Evolutionary conservation across 2,113 vertebrate species (phyloP).

Genomic region (Aramus guarauna): DNA sequence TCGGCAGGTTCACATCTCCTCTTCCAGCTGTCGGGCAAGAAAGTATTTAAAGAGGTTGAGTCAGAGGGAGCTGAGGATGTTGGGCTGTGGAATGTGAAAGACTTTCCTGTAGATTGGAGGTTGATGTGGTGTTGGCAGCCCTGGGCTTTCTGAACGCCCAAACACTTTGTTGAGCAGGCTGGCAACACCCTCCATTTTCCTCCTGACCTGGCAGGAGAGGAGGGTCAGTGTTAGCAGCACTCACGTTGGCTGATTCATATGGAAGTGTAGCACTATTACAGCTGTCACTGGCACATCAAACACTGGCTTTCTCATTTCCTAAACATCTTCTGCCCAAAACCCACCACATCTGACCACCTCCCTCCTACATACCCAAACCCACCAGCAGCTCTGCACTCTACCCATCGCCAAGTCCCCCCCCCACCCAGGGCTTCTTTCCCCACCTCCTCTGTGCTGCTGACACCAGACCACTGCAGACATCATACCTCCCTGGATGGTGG

Average conservation of each 20-base stretch:
- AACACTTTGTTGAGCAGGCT: not conserved
- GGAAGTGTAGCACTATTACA: not conserved
- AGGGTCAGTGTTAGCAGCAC: not conserved
- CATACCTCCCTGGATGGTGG: rapidly evolving
- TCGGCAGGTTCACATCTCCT: conserved; percentile 29
- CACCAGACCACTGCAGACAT: not conserved
- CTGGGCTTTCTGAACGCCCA: not conserved
- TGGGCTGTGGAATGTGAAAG: not conserved
- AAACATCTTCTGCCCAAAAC: not conserved
- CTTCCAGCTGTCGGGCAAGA: not conserved
- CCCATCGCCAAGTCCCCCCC: not conserved
- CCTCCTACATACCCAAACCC: not conserved
- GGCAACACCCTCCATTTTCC: not conserved
- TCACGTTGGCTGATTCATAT: not conserved
- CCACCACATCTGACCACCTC: not conserved
- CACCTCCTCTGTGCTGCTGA: not conserved
- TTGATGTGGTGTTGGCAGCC: not conserved
- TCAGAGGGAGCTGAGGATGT: not conserved
- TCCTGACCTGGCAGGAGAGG: conserved; percentile 11
- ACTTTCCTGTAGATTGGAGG: not conserved
- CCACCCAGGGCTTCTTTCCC: not conserved
- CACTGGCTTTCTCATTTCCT: not conserved
- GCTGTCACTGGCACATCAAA: not conserved
- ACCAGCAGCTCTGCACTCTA: not conserved
- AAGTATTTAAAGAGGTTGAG: conserved; percentile 8